These are phyloP conservation scores for Eubucco bourcierii DNA, from an alignment of 2,113 vertebrate species.

Conservation along the genomic window DNA sequence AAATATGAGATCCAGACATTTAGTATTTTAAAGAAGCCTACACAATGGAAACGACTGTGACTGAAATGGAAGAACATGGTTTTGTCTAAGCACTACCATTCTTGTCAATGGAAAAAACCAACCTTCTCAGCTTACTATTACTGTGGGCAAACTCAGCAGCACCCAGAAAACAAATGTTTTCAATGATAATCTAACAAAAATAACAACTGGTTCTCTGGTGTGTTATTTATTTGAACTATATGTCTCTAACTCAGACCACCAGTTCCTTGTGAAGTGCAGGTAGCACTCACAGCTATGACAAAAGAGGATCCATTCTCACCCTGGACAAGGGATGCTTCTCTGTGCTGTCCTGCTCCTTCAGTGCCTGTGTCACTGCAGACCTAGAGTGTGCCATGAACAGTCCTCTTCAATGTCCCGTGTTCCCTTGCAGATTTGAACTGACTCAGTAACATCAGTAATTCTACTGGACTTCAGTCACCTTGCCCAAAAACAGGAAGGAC, in stretches of 20 bases:
- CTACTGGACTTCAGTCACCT: neutral
- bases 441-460: neutral
- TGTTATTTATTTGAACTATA: neutral
- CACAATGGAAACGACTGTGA: neutral
- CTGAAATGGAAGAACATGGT: neutral
- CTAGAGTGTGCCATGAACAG: neutral
- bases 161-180: constrained; percentile 1
- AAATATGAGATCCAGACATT: neutral
- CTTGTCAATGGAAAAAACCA: neutral
- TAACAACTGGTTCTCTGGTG: neutral
- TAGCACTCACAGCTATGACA: neutral
- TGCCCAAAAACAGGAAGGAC: neutral
- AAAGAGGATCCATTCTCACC: neutral
- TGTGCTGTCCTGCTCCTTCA: neutral
- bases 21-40: neutral
- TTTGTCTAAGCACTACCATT: neutral
- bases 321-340: neutral
- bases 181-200: neutral
- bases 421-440: neutral
- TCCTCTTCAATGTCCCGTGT: neutral
- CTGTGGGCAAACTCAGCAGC: neutral
- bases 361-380: neutral
- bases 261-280: neutral
- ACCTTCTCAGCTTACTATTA: neutral
- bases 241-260: neutral